Evolutionary conservation across 2,888 invertebrate species (phyloP).

Genomic region (Drosophila borealis): DNA sequence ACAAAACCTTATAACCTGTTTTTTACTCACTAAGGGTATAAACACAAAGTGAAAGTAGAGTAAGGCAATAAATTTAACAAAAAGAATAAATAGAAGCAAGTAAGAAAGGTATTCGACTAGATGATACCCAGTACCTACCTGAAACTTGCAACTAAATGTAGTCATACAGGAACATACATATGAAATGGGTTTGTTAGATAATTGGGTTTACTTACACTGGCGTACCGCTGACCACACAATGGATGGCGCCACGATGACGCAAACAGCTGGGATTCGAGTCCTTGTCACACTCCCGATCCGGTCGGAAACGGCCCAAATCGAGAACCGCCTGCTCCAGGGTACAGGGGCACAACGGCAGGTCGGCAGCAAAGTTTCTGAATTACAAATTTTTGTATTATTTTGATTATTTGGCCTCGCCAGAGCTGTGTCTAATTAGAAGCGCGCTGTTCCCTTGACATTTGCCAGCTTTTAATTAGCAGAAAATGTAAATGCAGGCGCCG

Average conservation of each 20-base stretch:
- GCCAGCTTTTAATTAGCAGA: constrained; percentile 62
- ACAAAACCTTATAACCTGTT: too few species aligned
- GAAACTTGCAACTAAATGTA: too few species aligned
- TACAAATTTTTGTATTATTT: constrained; percentile 36
- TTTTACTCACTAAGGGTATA: too few species aligned
- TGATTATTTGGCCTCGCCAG: constrained; percentile 13
- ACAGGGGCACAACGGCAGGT: constrained; percentile 95
- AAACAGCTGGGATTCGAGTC: constrained; percentile 95
- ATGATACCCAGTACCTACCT: too few species aligned
- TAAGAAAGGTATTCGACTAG: too few species aligned
- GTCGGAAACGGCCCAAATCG: constrained; percentile 96
- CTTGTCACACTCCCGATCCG: constrained; percentile 95
- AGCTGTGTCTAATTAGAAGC: constrained; percentile 53
- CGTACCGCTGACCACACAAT: constrained; percentile 96
- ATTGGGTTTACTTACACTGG: constrained; percentile 89
- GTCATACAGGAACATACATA: too few species aligned
- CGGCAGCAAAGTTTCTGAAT: constrained; percentile 92
- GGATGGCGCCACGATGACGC: constrained; percentile 94
- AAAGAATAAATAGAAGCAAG: too few species aligned
- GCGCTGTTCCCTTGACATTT: constrained; percentile 17
- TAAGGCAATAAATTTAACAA: too few species aligned
- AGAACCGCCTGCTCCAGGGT: constrained; percentile 94
- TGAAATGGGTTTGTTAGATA: too few species aligned
- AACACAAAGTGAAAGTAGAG: too few species aligned
- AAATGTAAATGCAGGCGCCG: constrained; percentile 48